Evolutionary conservation across 2,888 invertebrate species (phyloP).

Genomic region (Gisinianus flammeolus): DNA sequence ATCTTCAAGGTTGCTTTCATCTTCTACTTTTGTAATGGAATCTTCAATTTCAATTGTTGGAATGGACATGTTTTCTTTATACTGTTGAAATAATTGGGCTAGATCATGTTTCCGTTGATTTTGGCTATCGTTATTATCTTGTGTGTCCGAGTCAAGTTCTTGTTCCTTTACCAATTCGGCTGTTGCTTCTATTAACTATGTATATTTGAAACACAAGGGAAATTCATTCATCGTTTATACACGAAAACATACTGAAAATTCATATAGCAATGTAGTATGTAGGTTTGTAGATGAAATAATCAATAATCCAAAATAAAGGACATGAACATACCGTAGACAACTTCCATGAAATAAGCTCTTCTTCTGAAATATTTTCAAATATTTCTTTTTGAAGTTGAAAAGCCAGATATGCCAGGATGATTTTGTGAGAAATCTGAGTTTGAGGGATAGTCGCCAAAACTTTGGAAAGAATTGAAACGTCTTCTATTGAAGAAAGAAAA

Average conservation of each 20-base stretch:
- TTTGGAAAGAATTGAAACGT: constrained; percentile 60
- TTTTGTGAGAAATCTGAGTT: background rate
- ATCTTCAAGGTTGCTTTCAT: background rate
- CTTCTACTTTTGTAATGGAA: background rate
- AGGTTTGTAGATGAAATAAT: too few relatives aligned
- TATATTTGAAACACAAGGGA: background rate
- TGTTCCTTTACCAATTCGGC: background rate
- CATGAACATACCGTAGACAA: constrained; percentile 18
- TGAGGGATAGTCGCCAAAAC: constrained; percentile 59
- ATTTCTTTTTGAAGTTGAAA: constrained; percentile 13
- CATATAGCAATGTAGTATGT: too few relatives aligned
- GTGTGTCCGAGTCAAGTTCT: background rate
- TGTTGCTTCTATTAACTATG: background rate
- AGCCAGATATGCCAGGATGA: constrained; percentile 19
- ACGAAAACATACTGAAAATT: too few relatives aligned
- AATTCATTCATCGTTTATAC: too few relatives aligned
- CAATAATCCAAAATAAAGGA: too few relatives aligned
- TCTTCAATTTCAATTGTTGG: background rate
- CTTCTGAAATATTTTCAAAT: constrained; percentile 8
- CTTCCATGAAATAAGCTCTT: constrained; percentile 16
- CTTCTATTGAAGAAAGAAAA: constrained; percentile 64
- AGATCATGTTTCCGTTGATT: background rate
- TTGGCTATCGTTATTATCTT: background rate
- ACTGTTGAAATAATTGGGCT: constrained; percentile 11
- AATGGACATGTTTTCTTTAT: background rate